Percentiles rank a stretch among this genome's conserved stretches.
These are phyloP conservation scores for Lutra lutra DNA, from an alignment of 2,797 vertebrate species.

Conservation along the genomic window DNA sequence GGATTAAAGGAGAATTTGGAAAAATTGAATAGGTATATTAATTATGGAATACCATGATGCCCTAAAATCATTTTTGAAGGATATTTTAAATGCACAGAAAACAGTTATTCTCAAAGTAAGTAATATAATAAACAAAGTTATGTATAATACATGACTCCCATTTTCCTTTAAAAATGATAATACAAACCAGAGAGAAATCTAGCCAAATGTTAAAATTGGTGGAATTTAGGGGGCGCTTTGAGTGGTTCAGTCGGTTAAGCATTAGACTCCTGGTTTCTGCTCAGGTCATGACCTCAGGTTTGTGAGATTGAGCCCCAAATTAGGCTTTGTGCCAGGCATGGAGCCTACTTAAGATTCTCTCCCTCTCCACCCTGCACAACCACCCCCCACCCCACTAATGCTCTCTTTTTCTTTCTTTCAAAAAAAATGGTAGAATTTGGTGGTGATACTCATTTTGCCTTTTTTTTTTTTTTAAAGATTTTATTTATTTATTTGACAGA, in stretches of 20 bases:
- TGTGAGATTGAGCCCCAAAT: neutral
- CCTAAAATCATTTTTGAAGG: neutral
- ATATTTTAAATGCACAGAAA: conserved; percentile 5
- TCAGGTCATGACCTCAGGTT: neutral
- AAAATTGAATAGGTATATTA: neutral
- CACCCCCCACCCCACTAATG: neutral
- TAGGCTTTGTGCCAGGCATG: neutral
- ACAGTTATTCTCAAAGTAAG: conserved; percentile 9
- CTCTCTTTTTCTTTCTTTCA: neutral
- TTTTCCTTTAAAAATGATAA: neutral
- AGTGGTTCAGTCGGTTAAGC: neutral
- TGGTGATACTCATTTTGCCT: neutral
- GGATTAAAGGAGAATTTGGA: neutral
- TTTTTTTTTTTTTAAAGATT: no score
- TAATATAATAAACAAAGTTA: neutral
- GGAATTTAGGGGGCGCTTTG: neutral
- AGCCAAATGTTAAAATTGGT: neutral
- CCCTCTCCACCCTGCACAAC: neutral
- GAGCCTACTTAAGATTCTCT: neutral
- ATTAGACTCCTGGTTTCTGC: neutral
- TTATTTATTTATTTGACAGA: no score
- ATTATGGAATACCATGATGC: neutral
- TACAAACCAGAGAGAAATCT: neutral
- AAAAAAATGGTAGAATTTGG: neutral
- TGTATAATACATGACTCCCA: neutral